These are phyloP conservation scores for Lycia hirtaria DNA, from an alignment of 2,888 invertebrate genomes.

Conservation along the genomic window DNA sequence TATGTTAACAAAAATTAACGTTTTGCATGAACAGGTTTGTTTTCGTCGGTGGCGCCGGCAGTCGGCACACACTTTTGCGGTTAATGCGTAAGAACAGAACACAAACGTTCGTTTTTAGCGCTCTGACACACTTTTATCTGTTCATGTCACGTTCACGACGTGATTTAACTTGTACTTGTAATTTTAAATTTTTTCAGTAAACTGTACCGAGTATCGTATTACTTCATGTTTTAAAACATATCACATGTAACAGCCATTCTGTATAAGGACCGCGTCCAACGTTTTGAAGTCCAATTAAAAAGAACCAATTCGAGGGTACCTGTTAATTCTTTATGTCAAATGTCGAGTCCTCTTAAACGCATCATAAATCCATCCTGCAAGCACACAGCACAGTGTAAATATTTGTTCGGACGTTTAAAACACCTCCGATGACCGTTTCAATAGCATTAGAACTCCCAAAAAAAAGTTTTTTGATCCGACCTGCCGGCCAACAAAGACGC, in stretches of 20 bases:
- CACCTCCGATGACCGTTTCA: conserved; percentile 45
- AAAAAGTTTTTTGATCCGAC: conserved; percentile 62
- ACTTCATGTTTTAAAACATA: conserved; percentile 9
- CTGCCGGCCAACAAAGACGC: conserved; percentile 63
- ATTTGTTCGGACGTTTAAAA: conserved; percentile 61
- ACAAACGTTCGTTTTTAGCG: conserved; percentile 66
- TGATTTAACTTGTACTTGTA: conserved; percentile 37
- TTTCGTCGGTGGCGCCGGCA: conserved; percentile 56
- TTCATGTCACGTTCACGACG: conserved; percentile 39
- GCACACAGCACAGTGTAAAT: conserved; percentile 63
- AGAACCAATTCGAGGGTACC: conserved; percentile 60
- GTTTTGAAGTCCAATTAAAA: conserved; percentile 51
- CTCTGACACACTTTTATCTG: conserved; percentile 75
- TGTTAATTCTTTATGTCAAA: conserved; percentile 64
- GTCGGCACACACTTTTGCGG: conserved; percentile 68
- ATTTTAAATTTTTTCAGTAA: conserved; percentile 32
- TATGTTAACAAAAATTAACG: conserved; percentile 71
- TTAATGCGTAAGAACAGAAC: conserved; percentile 68
- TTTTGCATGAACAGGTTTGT: conserved; percentile 72
- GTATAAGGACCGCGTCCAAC: conserved; percentile 5
- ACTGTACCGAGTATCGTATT: conserved; percentile 18
- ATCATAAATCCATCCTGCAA: conserved; percentile 66
- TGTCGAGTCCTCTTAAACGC: conserved; percentile 57
- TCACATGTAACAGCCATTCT: neutral
- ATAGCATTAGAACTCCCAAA: conserved; percentile 47